Conservation (phyloP, 2,113 vertebrate genomes). For the Microtus richardsoni region DNA sequence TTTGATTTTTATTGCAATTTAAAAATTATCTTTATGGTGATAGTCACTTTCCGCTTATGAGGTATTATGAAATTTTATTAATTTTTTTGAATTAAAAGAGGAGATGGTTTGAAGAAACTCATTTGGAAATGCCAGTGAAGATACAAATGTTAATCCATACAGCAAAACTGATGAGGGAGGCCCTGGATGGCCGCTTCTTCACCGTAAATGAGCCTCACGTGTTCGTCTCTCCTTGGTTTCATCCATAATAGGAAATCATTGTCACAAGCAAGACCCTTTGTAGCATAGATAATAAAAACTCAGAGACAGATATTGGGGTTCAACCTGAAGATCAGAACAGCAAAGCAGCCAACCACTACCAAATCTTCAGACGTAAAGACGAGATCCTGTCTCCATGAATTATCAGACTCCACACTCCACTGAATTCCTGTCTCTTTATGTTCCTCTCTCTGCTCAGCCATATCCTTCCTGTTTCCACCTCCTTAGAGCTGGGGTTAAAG, state of each 20-base stretch:
- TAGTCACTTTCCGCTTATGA: background rate
- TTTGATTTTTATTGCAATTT: conserved; percentile 51
- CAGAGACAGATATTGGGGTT: too few species aligned
- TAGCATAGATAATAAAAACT: too few species aligned
- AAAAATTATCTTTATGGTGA: background rate
- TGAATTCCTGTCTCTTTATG: too few species aligned
- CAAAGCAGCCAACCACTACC: too few species aligned
- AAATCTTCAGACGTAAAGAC: too few species aligned
- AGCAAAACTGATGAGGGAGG: background rate
- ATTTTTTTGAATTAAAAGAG: background rate
- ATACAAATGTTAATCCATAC: background rate
- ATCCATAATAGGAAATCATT: background rate
- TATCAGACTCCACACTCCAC: too few species aligned
- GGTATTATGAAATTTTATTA: background rate
- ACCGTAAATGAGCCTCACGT: too few species aligned
- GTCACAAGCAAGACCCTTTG: background rate
- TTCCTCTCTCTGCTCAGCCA: too few species aligned
- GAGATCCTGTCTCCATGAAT: too few species aligned
- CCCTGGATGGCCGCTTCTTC: background rate
- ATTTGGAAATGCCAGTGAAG: background rate
- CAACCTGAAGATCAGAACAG: too few species aligned
- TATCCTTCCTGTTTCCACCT: too few species aligned
- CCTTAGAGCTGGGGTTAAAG: too few species aligned
- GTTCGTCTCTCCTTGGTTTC: background rate
- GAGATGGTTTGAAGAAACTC: conserved; percentile 20